Percentiles rank a stretch among this genome's conserved stretches.
These are phyloP conservation scores for Drosophila arawakana DNA, from an alignment of 1,140 invertebrate species.

Conservation along the genomic window DNA sequence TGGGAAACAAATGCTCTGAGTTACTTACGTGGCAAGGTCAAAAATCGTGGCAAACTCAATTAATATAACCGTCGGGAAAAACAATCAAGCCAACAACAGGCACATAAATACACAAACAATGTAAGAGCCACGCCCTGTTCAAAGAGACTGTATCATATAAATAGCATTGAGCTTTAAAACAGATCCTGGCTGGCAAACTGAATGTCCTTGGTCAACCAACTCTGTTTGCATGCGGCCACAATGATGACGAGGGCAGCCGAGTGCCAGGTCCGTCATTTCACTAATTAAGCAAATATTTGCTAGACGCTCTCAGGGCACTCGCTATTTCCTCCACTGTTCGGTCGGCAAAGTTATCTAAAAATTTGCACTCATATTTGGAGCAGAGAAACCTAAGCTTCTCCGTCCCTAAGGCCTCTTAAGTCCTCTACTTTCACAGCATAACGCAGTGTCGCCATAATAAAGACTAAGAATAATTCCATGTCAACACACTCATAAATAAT, in stretches of 20 bases:
- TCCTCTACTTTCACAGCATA: slow-evolving; percentile 12
- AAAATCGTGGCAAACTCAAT: slow-evolving; percentile 77
- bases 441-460: slow-evolving; percentile 60
- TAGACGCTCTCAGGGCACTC: slow-evolving; percentile 27
- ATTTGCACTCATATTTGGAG: slow-evolving; percentile 61
- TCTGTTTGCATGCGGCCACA: slow-evolving; percentile 46
- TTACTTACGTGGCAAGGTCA: slow-evolving; percentile 73
- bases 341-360: slow-evolving; percentile 68
- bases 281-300: slow-evolving; percentile 83
- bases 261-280: slow-evolving; percentile 63
- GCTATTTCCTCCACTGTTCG: slow-evolving; percentile 3
- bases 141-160: slow-evolving; percentile 3
- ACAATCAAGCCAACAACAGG: slow-evolving; percentile 50
- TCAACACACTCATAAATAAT: slow-evolving; percentile 84
- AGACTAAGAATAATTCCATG: slow-evolving; percentile 83
- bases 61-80: slow-evolving; percentile 73
- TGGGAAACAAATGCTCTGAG: slow-evolving; percentile 23
- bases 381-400: slow-evolving; percentile 22
- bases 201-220: slow-evolving; percentile 62
- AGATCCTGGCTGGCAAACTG: slow-evolving; percentile 9
- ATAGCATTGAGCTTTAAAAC: slow-evolving; percentile 64
- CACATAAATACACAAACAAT: neutral
- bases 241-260: slow-evolving; percentile 23
- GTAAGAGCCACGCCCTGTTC: slow-evolving; percentile 33
- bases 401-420: slow-evolving; percentile 21